Evolutionary conservation across 2,888 invertebrate species (phyloP).

Genomic region (Meloe dianella): DNA sequence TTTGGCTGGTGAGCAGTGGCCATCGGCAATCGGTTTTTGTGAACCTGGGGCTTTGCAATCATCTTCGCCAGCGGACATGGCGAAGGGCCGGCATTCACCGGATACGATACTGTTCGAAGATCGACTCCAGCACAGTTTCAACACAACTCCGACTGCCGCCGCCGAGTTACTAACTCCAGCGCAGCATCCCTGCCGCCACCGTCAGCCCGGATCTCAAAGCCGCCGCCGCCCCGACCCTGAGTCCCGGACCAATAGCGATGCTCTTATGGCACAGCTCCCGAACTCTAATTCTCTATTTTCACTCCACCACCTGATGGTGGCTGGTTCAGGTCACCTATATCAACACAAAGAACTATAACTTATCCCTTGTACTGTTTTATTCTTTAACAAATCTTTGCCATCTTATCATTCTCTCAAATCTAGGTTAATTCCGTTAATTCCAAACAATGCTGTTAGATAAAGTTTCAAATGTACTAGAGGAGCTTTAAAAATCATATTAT

Average conservation of each 20-base stretch:
- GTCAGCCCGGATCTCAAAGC: conserved; percentile 35
- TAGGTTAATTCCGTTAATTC: background rate
- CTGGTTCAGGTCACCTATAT: conserved; percentile 11
- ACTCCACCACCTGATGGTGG: conserved; percentile 18
- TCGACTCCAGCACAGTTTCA: conserved; percentile 53
- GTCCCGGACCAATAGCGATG: conserved; percentile 36
- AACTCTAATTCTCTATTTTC: conserved; percentile 22
- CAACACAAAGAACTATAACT: conserved; percentile 16
- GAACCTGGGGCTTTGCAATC: conserved; percentile 52
- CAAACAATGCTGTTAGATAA: background rate
- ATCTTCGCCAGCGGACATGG: conserved; percentile 56
- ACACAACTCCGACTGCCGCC: conserved; percentile 45
- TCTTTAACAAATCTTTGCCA: background rate
- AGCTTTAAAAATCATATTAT: background rate
- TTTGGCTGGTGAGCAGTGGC: conserved; percentile 58
- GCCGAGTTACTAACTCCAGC: conserved; percentile 56
- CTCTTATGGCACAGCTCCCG: conserved; percentile 21
- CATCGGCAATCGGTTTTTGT: conserved; percentile 56
- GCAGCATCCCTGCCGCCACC: conserved; percentile 60
- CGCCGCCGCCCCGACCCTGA: conserved; percentile 31
- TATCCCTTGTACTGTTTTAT: conserved; percentile 3
- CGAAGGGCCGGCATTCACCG: conserved; percentile 52
- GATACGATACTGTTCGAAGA: conserved; percentile 42
- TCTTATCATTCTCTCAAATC: background rate
- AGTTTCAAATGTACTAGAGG: background rate